Conservation (phyloP, 1,140 invertebrate species). For the Acyrthosiphon pisum region DNA sequence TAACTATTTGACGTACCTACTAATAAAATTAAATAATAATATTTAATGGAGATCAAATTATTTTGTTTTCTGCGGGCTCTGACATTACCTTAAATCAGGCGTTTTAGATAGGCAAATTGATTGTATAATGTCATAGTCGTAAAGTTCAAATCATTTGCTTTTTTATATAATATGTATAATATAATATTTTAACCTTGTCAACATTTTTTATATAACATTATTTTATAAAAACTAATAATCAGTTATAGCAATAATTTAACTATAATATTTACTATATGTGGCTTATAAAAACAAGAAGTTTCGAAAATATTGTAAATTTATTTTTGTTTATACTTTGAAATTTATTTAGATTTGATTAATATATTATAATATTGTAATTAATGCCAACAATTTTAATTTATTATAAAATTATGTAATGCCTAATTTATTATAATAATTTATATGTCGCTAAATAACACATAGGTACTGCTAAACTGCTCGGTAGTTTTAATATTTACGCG, state of each 20-base stretch:
- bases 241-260: not conserved
- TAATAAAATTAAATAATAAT: too few relatives aligned
- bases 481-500: not conserved
- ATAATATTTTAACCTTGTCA: not conserved
- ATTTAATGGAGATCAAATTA: not conserved
- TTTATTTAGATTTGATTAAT: not conserved
- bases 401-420: not conserved
- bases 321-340: not conserved
- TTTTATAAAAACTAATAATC: not conserved
- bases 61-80: not conserved
- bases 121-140: not conserved
- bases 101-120: slow-evolving; percentile 40
- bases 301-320: not conserved
- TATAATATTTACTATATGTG: not conserved
- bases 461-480: too few relatives aligned
- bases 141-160: not conserved
- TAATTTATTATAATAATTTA: not conserved
- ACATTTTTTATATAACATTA: not conserved
- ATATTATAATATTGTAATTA: not conserved
- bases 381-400: not conserved
- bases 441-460: not conserved
- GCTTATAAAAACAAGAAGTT: not conserved
- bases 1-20: not conserved
- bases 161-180: not conserved
- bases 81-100: not conserved